These are phyloP conservation scores for Salticus scenicus DNA, from an alignment of 2,888 invertebrate genomes.

Conservation along the genomic window DNA sequence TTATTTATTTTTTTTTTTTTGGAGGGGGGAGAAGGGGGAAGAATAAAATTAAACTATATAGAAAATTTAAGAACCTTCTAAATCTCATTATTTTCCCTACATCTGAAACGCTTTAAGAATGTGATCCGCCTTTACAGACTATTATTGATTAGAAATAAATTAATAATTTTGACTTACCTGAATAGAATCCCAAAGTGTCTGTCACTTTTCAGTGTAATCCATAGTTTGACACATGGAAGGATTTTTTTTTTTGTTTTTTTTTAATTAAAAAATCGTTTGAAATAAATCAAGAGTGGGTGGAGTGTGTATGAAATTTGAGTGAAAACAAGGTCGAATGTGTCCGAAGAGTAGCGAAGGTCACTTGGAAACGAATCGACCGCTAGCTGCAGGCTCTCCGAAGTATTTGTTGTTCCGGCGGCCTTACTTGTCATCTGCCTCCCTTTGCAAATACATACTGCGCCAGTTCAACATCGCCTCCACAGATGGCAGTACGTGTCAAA, in stretches of 20 bases:
- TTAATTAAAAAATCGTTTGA: background rate
- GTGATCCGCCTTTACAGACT: too few relatives aligned
- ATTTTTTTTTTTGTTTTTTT: background rate
- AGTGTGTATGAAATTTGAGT: constrained; percentile 16
- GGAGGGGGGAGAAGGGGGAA: too few relatives aligned
- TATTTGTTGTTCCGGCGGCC: background rate
- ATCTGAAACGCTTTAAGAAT: too few relatives aligned
- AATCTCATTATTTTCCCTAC: too few relatives aligned
- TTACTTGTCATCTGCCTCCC: constrained; percentile 32
- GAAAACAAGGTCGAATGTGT: constrained; percentile 42
- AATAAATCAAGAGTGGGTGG: constrained; percentile 20
- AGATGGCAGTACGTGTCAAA: constrained; percentile 35
- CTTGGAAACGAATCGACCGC: constrained; percentile 2
- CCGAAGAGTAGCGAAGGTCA: constrained; percentile 36
- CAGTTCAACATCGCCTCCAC: constrained; percentile 26
- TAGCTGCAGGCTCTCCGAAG: background rate
- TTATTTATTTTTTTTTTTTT: too few relatives aligned
- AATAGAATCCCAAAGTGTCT: background rate
- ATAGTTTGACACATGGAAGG: constrained; percentile 48
- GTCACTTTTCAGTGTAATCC: constrained; percentile 33
- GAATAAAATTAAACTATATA: too few relatives aligned
- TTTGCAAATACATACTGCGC: background rate
- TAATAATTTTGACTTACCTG: background rate
- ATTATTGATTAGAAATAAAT: too few relatives aligned
- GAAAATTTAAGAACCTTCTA: too few relatives aligned